phyloP scores from a whole-genome alignment of 1,140 invertebrate species.

The Temnothorax longispinosus region DNA sequence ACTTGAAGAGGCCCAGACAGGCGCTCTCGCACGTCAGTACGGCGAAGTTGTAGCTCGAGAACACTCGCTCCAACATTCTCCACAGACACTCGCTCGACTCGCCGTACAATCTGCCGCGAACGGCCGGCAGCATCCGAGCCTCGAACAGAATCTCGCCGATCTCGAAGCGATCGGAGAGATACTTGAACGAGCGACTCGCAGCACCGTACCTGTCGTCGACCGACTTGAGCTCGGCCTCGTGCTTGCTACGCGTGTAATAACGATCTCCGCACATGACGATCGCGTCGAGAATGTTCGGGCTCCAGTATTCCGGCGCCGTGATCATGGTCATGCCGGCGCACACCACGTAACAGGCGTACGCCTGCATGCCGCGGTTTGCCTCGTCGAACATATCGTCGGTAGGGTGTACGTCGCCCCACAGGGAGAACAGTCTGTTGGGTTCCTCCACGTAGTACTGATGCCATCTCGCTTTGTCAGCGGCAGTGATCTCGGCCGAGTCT shows the following conservation, averaged over 20 bases:
- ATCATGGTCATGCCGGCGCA: slow-evolving; percentile 80
- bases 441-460: slow-evolving; percentile 77
- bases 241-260: slow-evolving; percentile 75
- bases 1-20: slow-evolving; percentile 78
- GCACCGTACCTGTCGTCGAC: slow-evolving; percentile 23
- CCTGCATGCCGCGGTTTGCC: slow-evolving; percentile 77
- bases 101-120: slow-evolving; percentile 72
- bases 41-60: slow-evolving; percentile 72
- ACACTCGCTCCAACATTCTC: slow-evolving; percentile 71
- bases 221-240: slow-evolving; percentile 63
- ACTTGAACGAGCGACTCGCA: slow-evolving; percentile 53
- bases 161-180: slow-evolving; percentile 69
- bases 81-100: slow-evolving; percentile 68
- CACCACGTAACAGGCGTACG: slow-evolving; percentile 77
- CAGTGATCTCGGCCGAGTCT: background rate
- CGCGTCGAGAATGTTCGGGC: slow-evolving; percentile 73
- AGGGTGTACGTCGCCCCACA: slow-evolving; percentile 78
- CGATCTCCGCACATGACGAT: slow-evolving; percentile 79
- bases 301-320: slow-evolving; percentile 81
- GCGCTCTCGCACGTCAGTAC: slow-evolving; percentile 77
- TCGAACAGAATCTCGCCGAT: slow-evolving; percentile 78
- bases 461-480: slow-evolving; percentile 70
- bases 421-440: slow-evolving; percentile 73
- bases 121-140: slow-evolving; percentile 64
- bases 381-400: slow-evolving; percentile 73